phyloP scores from a whole-genome alignment of 2,797 vertebrate species.

The Amniataba percoides region DNA sequence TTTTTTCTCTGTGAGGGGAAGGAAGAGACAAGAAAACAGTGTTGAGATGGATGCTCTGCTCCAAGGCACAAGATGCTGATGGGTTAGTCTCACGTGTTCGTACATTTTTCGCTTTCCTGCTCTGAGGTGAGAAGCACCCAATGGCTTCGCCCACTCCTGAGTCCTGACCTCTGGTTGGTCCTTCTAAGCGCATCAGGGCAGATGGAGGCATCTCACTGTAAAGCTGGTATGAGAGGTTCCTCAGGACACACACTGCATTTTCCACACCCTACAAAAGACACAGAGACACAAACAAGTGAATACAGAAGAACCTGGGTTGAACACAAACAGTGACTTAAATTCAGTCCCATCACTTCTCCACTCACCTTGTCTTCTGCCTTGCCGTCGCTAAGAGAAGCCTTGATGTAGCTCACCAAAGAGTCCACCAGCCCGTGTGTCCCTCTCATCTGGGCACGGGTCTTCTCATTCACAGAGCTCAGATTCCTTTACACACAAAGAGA shows the following conservation, averaged over 20 bases:
- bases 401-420: slow-evolving; percentile 89
- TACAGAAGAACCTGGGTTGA: slow-evolving; percentile 5
- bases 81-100: not conserved
- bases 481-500: slow-evolving; percentile 84
- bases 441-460: slow-evolving; percentile 91
- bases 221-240: slow-evolving; percentile 96
- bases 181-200: slow-evolving; percentile 84
- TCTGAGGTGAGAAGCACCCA: slow-evolving; percentile 94
- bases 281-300: slow-evolving; percentile 23
- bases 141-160: slow-evolving; percentile 81
- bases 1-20: slow-evolving; percentile 80
- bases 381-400: slow-evolving; percentile 80
- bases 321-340: not conserved
- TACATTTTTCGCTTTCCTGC: slow-evolving; percentile 93
- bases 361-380: slow-evolving; percentile 92
- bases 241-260: slow-evolving; percentile 92
- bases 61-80: not conserved
- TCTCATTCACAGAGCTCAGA: slow-evolving; percentile 92
- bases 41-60: not conserved
- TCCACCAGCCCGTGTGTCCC: slow-evolving; percentile 88
- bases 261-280: slow-evolving; percentile 90
- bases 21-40: slow-evolving; percentile 3
- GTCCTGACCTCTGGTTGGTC: slow-evolving; percentile 75
- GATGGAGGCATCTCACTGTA: slow-evolving; percentile 90
- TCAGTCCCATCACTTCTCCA: not conserved